Percentiles rank a stretch among this genome's conserved stretches.
phyloP scores from a whole-genome alignment of 1,140 invertebrate species.

The Triops longicaudatus region DNA sequence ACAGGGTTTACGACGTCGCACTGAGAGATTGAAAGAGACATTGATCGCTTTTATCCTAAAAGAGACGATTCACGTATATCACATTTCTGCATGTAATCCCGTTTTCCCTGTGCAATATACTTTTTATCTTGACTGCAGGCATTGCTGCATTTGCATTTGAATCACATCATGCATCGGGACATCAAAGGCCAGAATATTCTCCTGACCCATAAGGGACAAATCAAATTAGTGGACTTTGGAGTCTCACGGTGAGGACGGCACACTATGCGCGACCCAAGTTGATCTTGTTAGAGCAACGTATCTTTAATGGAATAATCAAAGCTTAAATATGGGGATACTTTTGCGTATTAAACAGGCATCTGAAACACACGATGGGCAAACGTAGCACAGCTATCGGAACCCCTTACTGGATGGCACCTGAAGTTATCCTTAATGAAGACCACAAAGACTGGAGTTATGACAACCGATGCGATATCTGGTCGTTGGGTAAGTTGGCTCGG shows the following conservation, averaged over 20 bases:
- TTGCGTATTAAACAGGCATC: conserved; percentile 45
- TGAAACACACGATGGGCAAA: conserved; percentile 62
- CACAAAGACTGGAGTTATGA: conserved; percentile 53
- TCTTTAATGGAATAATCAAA: background rate
- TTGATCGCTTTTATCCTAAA: conserved; percentile 78
- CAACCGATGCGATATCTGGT: conserved; percentile 78
- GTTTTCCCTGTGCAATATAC: conserved; percentile 9
- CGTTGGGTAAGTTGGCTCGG: conserved; percentile 52
- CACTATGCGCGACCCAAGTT: background rate
- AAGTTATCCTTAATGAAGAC: conserved; percentile 55
- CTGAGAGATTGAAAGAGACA: conserved; percentile 68
- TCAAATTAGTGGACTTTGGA: conserved; percentile 77
- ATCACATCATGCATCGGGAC: conserved; percentile 78
- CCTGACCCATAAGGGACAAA: conserved; percentile 67
- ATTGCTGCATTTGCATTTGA: conserved; percentile 67
- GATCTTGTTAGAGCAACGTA: background rate
- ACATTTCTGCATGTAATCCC: background rate
- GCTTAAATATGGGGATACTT: background rate
- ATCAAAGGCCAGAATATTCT: conserved; percentile 77
- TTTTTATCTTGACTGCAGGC: conserved; percentile 47
- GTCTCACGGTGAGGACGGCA: conserved; percentile 53
- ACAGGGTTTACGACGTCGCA: conserved; percentile 52
- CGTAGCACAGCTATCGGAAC: conserved; percentile 68
- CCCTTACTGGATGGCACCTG: conserved; percentile 86
- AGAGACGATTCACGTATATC: conserved; percentile 67